Percentiles rank a stretch among this genome's conserved stretches.
Conservation (phyloP, 2,888 invertebrate species). For the Panzeria rudis region DNA sequence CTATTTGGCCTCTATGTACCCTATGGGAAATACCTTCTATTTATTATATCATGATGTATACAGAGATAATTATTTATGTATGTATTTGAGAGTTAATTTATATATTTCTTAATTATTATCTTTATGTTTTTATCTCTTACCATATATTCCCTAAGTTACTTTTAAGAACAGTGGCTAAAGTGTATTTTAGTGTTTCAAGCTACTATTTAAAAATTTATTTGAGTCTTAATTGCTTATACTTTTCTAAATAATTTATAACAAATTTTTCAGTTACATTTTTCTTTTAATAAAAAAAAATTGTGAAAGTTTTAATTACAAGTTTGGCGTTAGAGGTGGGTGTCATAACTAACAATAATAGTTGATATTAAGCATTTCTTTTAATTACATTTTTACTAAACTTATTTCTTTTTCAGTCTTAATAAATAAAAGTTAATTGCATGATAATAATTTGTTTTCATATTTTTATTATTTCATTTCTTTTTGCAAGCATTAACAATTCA, state of each 20-base stretch:
- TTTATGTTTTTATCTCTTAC: neutral
- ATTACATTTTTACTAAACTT: conserved; percentile 12
- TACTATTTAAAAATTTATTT: neutral
- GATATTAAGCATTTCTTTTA: conserved; percentile 58
- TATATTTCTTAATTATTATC: neutral
- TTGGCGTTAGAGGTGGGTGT: conserved; percentile 27
- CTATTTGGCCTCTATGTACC: no score
- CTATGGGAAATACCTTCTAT: no score
- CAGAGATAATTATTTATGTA: neutral
- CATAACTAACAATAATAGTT: conserved; percentile 6
- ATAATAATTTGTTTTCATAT: conserved; percentile 1
- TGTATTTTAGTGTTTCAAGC: neutral
- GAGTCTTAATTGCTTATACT: conserved; percentile 10
- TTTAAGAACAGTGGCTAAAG: neutral
- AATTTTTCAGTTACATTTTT: conserved; percentile 1
- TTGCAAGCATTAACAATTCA: conserved; percentile 17
- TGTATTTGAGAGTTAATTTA: neutral
- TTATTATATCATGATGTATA: no score
- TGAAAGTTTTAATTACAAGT: conserved; percentile 51
- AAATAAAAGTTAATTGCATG: conserved; percentile 32
- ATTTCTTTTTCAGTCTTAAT: neutral
- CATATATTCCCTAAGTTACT: neutral
- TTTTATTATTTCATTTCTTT: conserved; percentile 4
- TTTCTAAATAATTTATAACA: neutral
- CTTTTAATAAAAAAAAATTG: conserved; percentile 11